Evolutionary conservation across 2,888 invertebrate genomes (phyloP).

Genomic region (Mayetiola destructor): DNA sequence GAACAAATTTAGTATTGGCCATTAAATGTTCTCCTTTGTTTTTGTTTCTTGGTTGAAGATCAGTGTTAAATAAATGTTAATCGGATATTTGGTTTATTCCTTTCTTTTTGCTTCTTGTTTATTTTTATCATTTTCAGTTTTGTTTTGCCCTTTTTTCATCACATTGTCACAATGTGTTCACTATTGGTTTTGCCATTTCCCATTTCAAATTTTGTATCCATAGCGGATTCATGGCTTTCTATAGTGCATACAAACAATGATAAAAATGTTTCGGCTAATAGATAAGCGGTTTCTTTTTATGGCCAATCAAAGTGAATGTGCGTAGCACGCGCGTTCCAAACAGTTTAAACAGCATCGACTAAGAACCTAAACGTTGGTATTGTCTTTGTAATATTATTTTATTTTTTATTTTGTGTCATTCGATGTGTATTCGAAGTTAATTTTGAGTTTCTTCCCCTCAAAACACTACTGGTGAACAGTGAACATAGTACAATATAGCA

Average conservation of each 20-base stretch:
- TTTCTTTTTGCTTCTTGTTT: not conserved
- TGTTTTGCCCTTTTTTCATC: not conserved
- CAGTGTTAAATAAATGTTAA: constrained; percentile 7
- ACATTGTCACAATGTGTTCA: too few species aligned
- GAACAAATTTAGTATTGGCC: too few species aligned
- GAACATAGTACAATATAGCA: too few species aligned
- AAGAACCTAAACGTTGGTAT: not conserved
- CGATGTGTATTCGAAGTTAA: too few species aligned
- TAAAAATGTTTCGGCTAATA: constrained; percentile 7
- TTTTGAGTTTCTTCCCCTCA: too few species aligned
- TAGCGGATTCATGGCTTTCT: not conserved
- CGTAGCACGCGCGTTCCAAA: not conserved
- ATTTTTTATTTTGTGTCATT: too few species aligned
- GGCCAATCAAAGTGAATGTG: not conserved
- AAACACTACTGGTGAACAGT: too few species aligned
- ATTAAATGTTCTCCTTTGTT: too few species aligned
- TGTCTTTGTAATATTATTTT: too few species aligned
- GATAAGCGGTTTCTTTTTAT: constrained; percentile 6
- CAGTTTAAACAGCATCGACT: too few species aligned
- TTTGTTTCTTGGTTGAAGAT: not conserved
- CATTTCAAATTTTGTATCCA: not conserved
- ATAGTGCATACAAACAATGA: not conserved
- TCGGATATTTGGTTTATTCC: constrained; percentile 5
- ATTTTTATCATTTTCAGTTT: not conserved
- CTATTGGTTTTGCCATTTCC: not conserved